Evolutionary conservation across 35 echinoderm and acorn worm genomes (phyloP), one percentile per base, ranked within the genome.

Genomic region (Ptychodera flava): DNA sequence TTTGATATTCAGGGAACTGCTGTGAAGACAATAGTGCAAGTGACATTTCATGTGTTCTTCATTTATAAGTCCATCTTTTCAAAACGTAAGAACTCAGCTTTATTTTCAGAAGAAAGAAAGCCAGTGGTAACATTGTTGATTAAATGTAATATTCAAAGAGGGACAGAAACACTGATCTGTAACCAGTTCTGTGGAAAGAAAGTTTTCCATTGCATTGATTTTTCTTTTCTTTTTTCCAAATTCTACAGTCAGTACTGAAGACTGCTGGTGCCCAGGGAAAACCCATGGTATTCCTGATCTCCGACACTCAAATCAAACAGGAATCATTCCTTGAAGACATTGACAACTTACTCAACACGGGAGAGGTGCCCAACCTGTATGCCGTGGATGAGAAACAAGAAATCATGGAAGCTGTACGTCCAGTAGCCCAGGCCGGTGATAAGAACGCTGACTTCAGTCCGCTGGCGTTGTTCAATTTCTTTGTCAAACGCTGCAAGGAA

Each of bases 401-500:
- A 87, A 82, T 99, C 2, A 85, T 99, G 88, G 96, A 97, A 92
- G 93, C 96, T 87, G 96, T 99, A 22, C 87, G 96, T 86, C 96
- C 96, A 76, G 88, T 94, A 15, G 96, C 96, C n/a, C 92, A 94
- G 81, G 96, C 96, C 15, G 96, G 96, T 15, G 96, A 99, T 85
- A 99, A 99, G 77, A 99, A 99, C 84, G 96, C 96, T 32, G 96
- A 99, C 78, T 99, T 99, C 90, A 99, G 92, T 87, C 96, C 96
- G 0, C 86, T 99, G 78, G 96, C 96, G 30, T 90, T 99, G 75
- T 99, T 99, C 88, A 91, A 90, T 30, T 99, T 99, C 91, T 99
- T 99, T 86, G 96, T 99, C 80, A 99, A 94, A 88, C 92, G 92
- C 15, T 99, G 96, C 30, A 35, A 90, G 35, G 95, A 97, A 82